These are phyloP conservation scores for Petrocephalus zakoni DNA, from an alignment of 2,113 vertebrate genomes.

Conservation along the genomic window DNA sequence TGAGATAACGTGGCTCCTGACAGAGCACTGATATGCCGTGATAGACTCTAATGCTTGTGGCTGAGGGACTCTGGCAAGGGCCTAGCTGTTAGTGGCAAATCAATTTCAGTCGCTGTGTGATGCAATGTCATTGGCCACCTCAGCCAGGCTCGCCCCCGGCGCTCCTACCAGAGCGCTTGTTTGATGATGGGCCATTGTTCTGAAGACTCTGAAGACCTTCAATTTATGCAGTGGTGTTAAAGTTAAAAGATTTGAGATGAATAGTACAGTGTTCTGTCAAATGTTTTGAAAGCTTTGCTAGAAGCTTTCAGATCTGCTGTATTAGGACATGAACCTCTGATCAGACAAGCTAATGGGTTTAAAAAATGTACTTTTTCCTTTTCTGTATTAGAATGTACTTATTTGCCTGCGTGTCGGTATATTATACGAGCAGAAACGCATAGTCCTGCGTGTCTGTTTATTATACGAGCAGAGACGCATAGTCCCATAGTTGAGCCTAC, in stretches of 20 bases:
- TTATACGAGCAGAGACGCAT: no score
- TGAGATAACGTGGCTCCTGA: conserved; percentile 38
- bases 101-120: conserved; percentile 46
- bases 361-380: background rate
- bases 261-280: background rate
- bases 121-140: background rate
- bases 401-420: background rate
- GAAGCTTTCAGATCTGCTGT: background rate
- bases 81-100: conserved; percentile 58
- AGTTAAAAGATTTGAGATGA: background rate
- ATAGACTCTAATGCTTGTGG: conserved; percentile 58
- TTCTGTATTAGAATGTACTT: background rate
- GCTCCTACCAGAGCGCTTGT: background rate
- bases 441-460: no score
- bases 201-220: background rate
- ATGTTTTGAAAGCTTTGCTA: background rate
- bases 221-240: background rate
- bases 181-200: background rate
- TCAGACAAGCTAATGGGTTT: background rate
- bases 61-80: conserved; percentile 38
- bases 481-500: background rate
- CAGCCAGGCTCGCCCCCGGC: background rate
- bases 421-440: no score
- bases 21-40: conserved; percentile 50
- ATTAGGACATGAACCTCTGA: background rate